Evolutionary conservation across 2,797 vertebrate genomes (phyloP).

Genomic region (Hypotaenidia okinawae): DNA sequence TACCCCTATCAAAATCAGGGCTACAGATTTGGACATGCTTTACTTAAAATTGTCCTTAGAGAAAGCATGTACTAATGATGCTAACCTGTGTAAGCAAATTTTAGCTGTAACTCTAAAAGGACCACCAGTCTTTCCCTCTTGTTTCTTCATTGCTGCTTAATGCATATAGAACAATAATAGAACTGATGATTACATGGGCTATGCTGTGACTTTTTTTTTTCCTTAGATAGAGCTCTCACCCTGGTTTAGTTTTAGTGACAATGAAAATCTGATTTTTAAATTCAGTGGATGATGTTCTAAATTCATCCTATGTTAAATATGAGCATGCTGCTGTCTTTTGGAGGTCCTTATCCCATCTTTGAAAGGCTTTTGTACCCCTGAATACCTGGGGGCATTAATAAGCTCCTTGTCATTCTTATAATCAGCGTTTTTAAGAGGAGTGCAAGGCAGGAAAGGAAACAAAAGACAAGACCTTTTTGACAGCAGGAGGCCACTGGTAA

Average conservation of each 20-base stretch:
- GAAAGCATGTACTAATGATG: background rate
- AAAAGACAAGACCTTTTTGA: background rate
- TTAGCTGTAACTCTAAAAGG: background rate
- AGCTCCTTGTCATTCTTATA: background rate
- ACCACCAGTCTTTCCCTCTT: background rate
- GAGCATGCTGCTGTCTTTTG: background rate
- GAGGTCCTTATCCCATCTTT: background rate
- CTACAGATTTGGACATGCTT: background rate
- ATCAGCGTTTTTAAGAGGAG: background rate
- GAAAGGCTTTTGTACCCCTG: background rate
- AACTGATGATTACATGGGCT: background rate
- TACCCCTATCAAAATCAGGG: background rate
- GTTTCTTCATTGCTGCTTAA: background rate
- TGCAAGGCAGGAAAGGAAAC: background rate
- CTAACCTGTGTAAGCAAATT: background rate
- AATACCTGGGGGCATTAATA: background rate
- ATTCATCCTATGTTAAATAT: background rate
- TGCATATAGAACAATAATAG: background rate
- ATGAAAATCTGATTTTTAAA: background rate
- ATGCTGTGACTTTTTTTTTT: background rate
- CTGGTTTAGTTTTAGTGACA: background rate
- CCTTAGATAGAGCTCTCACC: background rate
- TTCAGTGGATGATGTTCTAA: background rate
- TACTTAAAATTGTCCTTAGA: background rate
- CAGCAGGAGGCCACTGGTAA: background rate